These are phyloP conservation scores for Tetrao urogallus DNA, from an alignment of 2,113 vertebrate species.

Conservation along the genomic window DNA sequence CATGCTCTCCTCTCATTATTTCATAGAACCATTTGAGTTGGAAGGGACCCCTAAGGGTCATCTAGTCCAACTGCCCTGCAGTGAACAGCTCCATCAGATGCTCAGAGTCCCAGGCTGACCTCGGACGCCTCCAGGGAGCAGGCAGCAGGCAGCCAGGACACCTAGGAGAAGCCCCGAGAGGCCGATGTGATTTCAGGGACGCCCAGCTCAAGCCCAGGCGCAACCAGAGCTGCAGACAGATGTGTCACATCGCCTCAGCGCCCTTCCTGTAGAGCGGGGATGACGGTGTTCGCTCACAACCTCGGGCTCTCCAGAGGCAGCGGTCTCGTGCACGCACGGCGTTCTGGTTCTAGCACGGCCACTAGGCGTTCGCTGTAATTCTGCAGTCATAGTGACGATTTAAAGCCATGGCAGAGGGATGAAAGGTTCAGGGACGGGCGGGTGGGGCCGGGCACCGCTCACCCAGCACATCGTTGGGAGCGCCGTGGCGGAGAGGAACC, in stretches of 20 bases:
- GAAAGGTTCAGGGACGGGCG: no score
- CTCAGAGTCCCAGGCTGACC: no score
- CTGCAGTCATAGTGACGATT: fast-evolving
- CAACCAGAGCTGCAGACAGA: neutral
- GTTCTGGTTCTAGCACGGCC: fast-evolving
- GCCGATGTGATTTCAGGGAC: neutral
- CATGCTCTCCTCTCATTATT: neutral
- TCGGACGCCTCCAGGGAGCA: no score
- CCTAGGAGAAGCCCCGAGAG: neutral
- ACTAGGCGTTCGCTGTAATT: fast-evolving
- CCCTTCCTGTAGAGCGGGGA: neutral
- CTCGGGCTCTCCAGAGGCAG: neutral
- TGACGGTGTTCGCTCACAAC: neutral
- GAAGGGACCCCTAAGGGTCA: no score
- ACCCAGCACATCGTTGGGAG: neutral
- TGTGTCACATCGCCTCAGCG: fast-evolving
- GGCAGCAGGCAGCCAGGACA: neutral
- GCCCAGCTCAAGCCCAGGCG: neutral
- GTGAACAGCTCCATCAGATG: no score
- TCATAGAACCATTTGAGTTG: no score
- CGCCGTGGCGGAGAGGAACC: no score
- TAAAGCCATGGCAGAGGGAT: no score
- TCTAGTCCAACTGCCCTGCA: no score
- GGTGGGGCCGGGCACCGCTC: no score
- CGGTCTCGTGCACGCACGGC: fast-evolving